Base-by-base conservation (phyloP, 2,888 invertebrate genomes). In the Xiphydria camelus region DNA sequence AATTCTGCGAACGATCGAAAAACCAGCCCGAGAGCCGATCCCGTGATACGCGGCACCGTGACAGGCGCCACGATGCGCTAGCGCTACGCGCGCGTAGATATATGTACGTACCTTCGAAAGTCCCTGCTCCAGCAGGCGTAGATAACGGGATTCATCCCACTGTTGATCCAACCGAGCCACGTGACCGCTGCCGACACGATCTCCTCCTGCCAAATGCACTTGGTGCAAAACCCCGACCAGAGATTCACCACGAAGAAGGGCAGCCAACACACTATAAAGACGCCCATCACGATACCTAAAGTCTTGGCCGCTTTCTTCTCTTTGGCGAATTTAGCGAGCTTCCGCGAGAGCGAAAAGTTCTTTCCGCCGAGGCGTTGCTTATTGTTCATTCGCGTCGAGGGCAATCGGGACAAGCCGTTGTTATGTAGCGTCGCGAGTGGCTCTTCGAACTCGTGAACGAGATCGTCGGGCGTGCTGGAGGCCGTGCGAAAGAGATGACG, bases 41-140 rank as follows among this genome's bases (percentile, higher is more conserved):
- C 9, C 18, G 20, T 42, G 23, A 43, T 42, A 20, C 6, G 19
- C 10, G 15, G 23, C 41, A n/a, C 7, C 6, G 19, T n/a, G 12
- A 18, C 20, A 37, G n/a, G 71, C 32, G 17, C 26, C 39, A 14
- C 12, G 19, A n/a, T n/a, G n/a, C n/a, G n/a, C n/a, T n/a, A n/a
- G n/a, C n/a, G n/a, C 5, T 14, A 29, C n/a, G n/a, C n/a, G n/a
- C n/a, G n/a, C n/a, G n/a, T n/a, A n/a, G n/a, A n/a, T n/a, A 47
- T 49, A 22, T 14, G 19, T 21, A 73, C 82, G 81, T 73, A 92
- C 92, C 93, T 88, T 78, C 93, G 82, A 75, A 97, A 97, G 77
- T 97, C 97, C 68, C 93, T 83, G 79, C 94, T 95, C 89, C 96
- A 96, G 73, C 94, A 94, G n/a, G 96, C 96, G 76, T 97, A 97